Evolutionary conservation across 2,888 invertebrate species (phyloP).

Genomic region (Lacanobia wlatinum): DNA sequence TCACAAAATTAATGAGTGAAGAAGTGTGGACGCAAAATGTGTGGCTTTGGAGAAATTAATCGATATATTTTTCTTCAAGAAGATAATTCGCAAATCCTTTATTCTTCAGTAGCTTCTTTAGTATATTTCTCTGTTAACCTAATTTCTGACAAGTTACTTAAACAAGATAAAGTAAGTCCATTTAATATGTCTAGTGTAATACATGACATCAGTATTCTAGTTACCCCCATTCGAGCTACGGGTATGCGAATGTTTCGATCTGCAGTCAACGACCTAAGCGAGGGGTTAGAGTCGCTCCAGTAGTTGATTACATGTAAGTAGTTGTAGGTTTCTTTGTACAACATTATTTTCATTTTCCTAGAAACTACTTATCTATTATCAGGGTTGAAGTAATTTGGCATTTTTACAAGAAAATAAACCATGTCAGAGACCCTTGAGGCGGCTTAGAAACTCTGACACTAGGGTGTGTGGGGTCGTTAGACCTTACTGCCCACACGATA

Average conservation of each 20-base stretch:
- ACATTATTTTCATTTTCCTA: slow-evolving; percentile 5
- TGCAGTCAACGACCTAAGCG: slow-evolving; percentile 29
- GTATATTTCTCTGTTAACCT: slow-evolving; percentile 11
- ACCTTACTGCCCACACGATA: too few species aligned
- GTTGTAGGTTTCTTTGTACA: not conserved
- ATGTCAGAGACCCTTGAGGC: too few species aligned
- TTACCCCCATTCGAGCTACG: slow-evolving; percentile 20
- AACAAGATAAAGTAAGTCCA: slow-evolving; percentile 25
- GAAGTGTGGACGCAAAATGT: too few species aligned
- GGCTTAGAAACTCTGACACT: too few species aligned
- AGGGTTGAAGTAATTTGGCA: not conserved
- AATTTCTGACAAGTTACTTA: slow-evolving; percentile 14
- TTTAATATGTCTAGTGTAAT: slow-evolving; percentile 24
- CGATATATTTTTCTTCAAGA: not conserved
- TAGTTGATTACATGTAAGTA: not conserved
- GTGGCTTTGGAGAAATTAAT: not conserved
- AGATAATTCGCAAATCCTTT: not conserved
- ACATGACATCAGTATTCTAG: slow-evolving; percentile 18
- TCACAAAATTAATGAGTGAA: too few species aligned
- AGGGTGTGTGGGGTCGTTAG: too few species aligned
- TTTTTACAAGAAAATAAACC: too few species aligned
- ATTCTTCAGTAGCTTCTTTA: not conserved
- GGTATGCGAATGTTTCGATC: slow-evolving; percentile 23
- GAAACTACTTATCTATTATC: slow-evolving; percentile 1
- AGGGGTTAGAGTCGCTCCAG: not conserved